phyloP scores from a whole-genome alignment of 2,797 vertebrate genomes.

The Arrhamphus sclerolepis region DNA sequence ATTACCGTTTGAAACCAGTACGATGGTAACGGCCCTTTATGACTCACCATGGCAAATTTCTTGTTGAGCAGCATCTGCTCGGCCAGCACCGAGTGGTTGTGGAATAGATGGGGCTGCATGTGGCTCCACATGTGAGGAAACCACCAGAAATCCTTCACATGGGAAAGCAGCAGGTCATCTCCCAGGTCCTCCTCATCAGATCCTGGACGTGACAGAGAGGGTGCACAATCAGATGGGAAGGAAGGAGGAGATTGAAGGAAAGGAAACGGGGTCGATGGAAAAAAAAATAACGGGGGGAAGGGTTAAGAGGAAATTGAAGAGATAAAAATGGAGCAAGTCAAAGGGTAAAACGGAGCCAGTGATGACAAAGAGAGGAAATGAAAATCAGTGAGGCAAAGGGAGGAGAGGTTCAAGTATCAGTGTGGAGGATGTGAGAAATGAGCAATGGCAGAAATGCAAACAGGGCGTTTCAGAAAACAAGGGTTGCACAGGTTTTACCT shows the following conservation, averaged over 20 bases:
- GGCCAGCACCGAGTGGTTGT: conserved; percentile 96
- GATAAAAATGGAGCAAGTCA: conserved; percentile 38
- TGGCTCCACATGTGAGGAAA: conserved; percentile 99
- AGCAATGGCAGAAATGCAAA: conserved; percentile 5
- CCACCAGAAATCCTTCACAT: conserved; percentile 97
- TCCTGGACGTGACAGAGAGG: conserved; percentile 74
- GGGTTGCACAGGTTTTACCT: background rate
- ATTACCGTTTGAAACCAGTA: too few relatives aligned
- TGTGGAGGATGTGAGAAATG: conserved; percentile 16
- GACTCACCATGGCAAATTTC: conserved; percentile 96
- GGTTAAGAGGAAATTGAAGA: conserved; percentile 32
- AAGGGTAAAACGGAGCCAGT: conserved; percentile 34
- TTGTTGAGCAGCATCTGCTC: conserved; percentile 99
- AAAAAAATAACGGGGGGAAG: background rate
- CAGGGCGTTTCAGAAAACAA: background rate
- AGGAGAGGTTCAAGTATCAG: conserved; percentile 31
- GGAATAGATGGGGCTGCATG: conserved; percentile 98
- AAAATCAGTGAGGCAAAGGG: conserved; percentile 26
- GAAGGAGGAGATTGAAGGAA: background rate
- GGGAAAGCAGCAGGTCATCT: conserved; percentile 94
- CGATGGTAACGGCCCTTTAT: background rate
- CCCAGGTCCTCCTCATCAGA: conserved; percentile 96
- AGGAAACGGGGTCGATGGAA: conserved; percentile 1
- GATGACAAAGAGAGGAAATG: conserved; percentile 50
- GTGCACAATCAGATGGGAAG: too few relatives aligned